Evolutionary conservation across 2,888 invertebrate genomes (phyloP), one percentile per base, ranked within the genome.

Genomic region (Dryobotodes eremita): DNA sequence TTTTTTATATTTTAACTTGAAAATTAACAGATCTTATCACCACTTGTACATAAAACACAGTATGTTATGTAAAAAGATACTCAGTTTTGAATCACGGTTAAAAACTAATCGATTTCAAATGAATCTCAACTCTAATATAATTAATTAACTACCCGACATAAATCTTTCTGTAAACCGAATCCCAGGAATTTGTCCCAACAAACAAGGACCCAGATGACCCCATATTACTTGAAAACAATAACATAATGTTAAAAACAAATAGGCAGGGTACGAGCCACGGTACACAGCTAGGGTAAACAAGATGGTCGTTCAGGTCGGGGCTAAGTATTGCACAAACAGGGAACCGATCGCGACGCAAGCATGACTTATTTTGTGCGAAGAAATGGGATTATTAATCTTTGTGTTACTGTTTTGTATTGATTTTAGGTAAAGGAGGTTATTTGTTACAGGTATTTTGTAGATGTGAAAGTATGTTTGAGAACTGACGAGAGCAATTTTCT

Each of bases 271-370:
- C 36, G 65, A 77, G 53, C 26, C 46, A 73, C 53, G 42, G 79
- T 48, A 80, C 61, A 82, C 64, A 85, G 42, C 20, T 26, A 66
- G 15, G 31, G 70, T 62, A 83, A 78, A 84, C 86, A 86, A 61
- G 66, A 57, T 42, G 86, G 75, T 77, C 61, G 79, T 75, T 72
- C 75, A 84, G 84, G 74, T 87, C 76, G 74, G n/a, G 59, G 48
- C 84, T 86, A 82, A 87, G 87, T 75, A 59, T 62, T 73, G 1
- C 0, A 77, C 78, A 87, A 87, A 87, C 75, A 87, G 62, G 55
- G 84, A 86, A 78, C 42, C 50, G 79, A n/a, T n/a, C n/a, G n/a
- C n/a, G n/a, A 66, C 46, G 42, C 61, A 57, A 71, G 71, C 72
- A 55, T 53, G 66, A 48, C 70, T 57, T 75, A n/a, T 70, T 73